phyloP scores from a whole-genome alignment of 2,797 vertebrate species.

The Poeciliopsis gracilis region DNA sequence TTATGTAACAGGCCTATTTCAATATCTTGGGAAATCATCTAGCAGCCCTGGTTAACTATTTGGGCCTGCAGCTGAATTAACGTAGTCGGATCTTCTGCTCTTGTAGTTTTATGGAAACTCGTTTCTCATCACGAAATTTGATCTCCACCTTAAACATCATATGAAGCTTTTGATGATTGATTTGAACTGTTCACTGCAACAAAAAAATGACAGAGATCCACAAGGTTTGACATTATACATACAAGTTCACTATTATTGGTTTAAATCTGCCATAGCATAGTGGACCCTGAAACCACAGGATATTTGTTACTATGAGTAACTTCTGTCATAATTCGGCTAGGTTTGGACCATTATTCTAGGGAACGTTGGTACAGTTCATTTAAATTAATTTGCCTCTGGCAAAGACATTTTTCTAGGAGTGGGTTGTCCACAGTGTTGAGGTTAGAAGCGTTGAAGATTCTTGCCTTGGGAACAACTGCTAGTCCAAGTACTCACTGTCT shows the following conservation, averaged over 20 bases:
- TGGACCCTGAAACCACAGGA: neutral
- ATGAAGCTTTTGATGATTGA: neutral
- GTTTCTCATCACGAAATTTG: conserved; percentile 11
- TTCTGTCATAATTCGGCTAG: neutral
- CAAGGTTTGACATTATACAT: neutral
- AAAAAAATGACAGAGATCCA: neutral
- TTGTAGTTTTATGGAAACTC: conserved; percentile 38
- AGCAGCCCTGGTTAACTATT: conserved; percentile 70
- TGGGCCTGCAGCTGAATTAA: conserved; percentile 57
- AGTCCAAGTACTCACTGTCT: neutral
- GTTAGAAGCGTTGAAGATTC: neutral
- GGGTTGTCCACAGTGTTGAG: neutral
- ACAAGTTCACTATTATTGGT: neutral
- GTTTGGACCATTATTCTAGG: neutral
- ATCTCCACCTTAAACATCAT: neutral
- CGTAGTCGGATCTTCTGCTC: conserved; percentile 25
- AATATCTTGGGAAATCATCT: conserved; percentile 80
- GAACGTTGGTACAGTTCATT: neutral
- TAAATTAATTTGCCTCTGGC: neutral
- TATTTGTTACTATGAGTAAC: neutral
- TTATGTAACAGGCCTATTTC: conserved; percentile 76
- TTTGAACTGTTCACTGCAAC: neutral
- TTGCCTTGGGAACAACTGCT: neutral
- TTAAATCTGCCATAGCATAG: neutral
- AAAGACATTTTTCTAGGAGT: neutral